phyloP scores from a whole-genome alignment of 1,140 invertebrate species.

The Antheraea mylitta region DNA sequence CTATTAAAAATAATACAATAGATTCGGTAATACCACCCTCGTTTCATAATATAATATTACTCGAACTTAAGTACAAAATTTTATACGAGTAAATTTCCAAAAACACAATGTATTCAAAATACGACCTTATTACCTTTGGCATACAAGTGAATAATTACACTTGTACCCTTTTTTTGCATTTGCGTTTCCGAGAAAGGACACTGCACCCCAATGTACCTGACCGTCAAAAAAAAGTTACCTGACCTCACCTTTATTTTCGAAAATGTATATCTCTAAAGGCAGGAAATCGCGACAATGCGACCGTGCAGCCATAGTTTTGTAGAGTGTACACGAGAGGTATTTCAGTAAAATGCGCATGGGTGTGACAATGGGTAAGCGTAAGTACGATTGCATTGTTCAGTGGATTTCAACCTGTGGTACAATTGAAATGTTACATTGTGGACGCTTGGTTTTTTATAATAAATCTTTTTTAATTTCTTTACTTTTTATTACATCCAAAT shows the following conservation, averaged over 20 bases:
- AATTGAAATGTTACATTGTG: neutral
- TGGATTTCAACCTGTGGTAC: neutral
- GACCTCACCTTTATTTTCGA: slow-evolving; percentile 48
- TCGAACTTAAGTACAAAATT: neutral
- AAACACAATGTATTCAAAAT: neutral
- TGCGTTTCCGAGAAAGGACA: slow-evolving; percentile 49
- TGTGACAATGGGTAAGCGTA: neutral
- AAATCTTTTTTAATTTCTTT: neutral
- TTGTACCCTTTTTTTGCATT: slow-evolving; percentile 33
- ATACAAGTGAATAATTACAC: slow-evolving; percentile 10
- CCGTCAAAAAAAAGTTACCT: slow-evolving; percentile 49
- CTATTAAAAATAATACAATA: neutral
- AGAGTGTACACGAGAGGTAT: neutral
- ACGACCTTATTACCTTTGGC: slow-evolving; percentile 11
- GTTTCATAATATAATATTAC: neutral
- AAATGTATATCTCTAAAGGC: slow-evolving; percentile 35
- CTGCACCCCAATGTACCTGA: slow-evolving; percentile 40
- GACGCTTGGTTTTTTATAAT: neutral
- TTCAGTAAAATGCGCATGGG: neutral
- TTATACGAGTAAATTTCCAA: neutral
- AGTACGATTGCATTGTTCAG: slow-evolving; percentile 1
- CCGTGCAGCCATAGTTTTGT: slow-evolving; percentile 21
- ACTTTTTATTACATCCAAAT: neutral
- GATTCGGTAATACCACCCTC: neutral
- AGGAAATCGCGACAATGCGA: slow-evolving; percentile 60